Base-by-base conservation (phyloP, 2,888 invertebrate species). In the Andrena bucephala region DNA sequence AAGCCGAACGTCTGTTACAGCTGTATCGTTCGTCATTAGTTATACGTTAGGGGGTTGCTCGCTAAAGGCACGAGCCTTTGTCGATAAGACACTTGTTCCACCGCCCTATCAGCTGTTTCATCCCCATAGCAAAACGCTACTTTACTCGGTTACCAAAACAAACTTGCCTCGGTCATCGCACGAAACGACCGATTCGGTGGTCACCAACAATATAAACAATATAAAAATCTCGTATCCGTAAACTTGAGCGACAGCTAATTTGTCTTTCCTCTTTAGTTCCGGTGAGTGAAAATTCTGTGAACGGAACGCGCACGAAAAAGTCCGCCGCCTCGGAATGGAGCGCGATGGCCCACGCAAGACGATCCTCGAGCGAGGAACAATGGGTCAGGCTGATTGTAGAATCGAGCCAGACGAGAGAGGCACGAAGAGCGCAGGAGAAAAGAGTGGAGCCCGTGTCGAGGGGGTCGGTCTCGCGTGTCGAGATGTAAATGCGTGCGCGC, bases 401-500 rank as follows among this genome's bases (percentile, higher is more conserved):
- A 75, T 63, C 71, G 31, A 74, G 52, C 70, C 66, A 70, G 70
- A 54, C 82, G 76, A 42, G 63, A 65, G 10, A 52, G 24, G 8
- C 42, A 66, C 54, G 48, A 29, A 36, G n/a, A 31, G 42, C 48
- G 48, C 57, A 20, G 57, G 62, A 75, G 77, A 73, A 81, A 77
- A 77, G 73, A 84, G 60, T 70, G 62, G 74, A 81, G 42, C 42
- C 42, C 42, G 42, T 42, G 42, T 42, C 42, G 16, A 42, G 42
- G 72, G 81, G 76, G 74, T 65, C 57, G 57, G 48, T 69, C 75
- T 89, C 86, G 89, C 89, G 88, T 87, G 87, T 85, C 86, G 78
- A 62, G 78, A 87, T 84, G 87, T 77, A 89, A 89, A 87, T 89
- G 89, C 86, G 86, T 85, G 87, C 83, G 77, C 81, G 67, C 73